phyloP scores from a whole-genome alignment of 2,797 vertebrate genomes.

The Sorex maritimensis region DNA sequence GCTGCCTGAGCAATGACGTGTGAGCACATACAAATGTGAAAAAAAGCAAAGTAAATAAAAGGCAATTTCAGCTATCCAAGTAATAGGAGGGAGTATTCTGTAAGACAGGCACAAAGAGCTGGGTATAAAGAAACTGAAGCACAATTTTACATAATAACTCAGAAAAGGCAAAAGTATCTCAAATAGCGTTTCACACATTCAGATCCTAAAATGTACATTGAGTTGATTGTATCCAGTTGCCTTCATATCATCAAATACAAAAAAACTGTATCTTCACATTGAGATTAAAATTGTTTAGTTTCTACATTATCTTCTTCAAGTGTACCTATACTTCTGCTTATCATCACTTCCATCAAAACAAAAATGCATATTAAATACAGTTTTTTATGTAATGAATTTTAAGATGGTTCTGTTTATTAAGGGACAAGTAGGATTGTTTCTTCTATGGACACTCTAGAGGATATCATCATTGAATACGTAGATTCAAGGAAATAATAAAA shows the following conservation, averaged over 20 bases:
- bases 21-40: background rate
- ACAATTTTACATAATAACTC: background rate
- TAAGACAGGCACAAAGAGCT: background rate
- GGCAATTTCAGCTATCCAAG: background rate
- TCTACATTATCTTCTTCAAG: too few relatives aligned
- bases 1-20: background rate
- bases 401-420: background rate
- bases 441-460: background rate
- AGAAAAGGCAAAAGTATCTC: background rate
- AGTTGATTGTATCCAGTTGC: background rate
- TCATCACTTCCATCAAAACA: background rate
- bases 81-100: background rate
- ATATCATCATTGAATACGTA: background rate
- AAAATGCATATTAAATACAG: background rate
- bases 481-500: background rate
- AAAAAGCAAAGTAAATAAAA: background rate
- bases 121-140: too few relatives aligned
- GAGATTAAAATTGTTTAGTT: background rate
- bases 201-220: background rate
- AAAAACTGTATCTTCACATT: background rate
- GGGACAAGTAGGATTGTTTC: background rate
- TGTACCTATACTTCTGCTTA: background rate
- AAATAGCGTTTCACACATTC: background rate
- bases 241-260: background rate
- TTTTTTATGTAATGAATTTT: too few relatives aligned